These are phyloP conservation scores for Dromiciops gliroides DNA, from an alignment of 2,113 vertebrate species.

Conservation along the genomic window DNA sequence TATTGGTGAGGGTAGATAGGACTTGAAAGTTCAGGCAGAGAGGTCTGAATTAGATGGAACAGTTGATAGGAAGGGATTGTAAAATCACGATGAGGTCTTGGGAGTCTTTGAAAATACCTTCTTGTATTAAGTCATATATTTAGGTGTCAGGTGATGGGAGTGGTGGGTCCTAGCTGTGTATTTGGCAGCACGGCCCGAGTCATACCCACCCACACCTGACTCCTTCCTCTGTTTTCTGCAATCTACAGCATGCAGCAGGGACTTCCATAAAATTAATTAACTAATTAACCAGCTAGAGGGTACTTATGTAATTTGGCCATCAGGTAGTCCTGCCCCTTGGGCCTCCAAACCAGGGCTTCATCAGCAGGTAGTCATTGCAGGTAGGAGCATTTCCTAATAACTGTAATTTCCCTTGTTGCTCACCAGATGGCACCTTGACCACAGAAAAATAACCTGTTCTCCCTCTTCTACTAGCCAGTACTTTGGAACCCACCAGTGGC, in stretches of 20 bases:
- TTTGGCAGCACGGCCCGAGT: background rate
- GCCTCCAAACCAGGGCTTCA: background rate
- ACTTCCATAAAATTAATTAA: background rate
- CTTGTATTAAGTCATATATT: background rate
- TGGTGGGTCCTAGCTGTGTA: background rate
- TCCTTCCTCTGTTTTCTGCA: background rate
- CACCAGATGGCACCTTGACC: background rate
- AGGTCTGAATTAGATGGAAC: background rate
- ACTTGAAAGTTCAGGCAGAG: background rate
- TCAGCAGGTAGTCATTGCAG: background rate
- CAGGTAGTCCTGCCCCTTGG: background rate
- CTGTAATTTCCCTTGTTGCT: background rate
- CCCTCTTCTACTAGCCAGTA: background rate
- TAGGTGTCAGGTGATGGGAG: background rate
- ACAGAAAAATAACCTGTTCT: background rate
- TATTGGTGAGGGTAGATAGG: background rate
- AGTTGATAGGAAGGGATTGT: background rate
- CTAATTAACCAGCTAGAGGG: background rate
- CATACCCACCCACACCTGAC: background rate
- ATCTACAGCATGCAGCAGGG: background rate
- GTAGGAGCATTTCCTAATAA: background rate
- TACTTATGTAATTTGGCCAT: background rate
- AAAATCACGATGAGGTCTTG: background rate
- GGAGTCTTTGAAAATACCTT: background rate
- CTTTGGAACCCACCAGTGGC: background rate